Evolutionary conservation across 2,113 vertebrate genomes (phyloP).

Genomic region (Pelodiscus sinensis): DNA sequence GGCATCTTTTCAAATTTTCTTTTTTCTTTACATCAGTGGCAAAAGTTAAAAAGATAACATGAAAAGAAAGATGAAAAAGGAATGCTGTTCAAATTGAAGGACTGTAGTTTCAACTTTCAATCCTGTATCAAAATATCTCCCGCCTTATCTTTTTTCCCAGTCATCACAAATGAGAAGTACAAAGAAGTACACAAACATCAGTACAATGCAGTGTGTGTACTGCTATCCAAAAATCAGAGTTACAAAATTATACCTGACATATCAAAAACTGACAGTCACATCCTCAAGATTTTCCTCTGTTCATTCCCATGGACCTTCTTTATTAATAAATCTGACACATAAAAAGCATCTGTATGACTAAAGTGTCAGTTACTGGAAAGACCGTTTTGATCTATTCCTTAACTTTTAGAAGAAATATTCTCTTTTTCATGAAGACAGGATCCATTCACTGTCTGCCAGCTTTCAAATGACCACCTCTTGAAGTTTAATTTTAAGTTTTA

Average conservation of each 20-base stretch:
- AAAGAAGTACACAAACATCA: constrained; percentile 87
- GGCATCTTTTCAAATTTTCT: constrained; percentile 83
- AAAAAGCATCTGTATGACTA: constrained; percentile 95
- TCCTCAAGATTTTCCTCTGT: constrained; percentile 82
- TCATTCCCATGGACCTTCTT: constrained; percentile 91
- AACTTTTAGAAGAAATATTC: constrained; percentile 97
- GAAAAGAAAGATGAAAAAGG: constrained; percentile 89
- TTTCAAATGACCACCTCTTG: constrained; percentile 96
- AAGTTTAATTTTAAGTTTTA: constrained; percentile 91
- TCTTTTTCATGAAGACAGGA: constrained; percentile 95
- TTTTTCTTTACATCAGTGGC: constrained; percentile 84
- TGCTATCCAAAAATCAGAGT: constrained; percentile 93
- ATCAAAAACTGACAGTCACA: constrained; percentile 91
- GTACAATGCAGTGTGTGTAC: constrained; percentile 83
- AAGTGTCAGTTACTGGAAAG: constrained; percentile 98
- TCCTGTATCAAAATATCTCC: constrained; percentile 85
- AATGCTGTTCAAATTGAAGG: constrained; percentile 87
- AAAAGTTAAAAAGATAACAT: constrained; percentile 88
- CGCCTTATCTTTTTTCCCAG: constrained; percentile 80
- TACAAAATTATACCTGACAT: constrained; percentile 97
- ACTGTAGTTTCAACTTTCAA: constrained; percentile 87
- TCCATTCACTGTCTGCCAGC: constrained; percentile 89
- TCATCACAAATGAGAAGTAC: constrained; percentile 84
- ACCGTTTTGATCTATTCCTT: constrained; percentile 94
- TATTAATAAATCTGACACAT: constrained; percentile 99